phyloP scores from a whole-genome alignment of 2,797 vertebrate species.

The Myripristis murdjan region DNA sequence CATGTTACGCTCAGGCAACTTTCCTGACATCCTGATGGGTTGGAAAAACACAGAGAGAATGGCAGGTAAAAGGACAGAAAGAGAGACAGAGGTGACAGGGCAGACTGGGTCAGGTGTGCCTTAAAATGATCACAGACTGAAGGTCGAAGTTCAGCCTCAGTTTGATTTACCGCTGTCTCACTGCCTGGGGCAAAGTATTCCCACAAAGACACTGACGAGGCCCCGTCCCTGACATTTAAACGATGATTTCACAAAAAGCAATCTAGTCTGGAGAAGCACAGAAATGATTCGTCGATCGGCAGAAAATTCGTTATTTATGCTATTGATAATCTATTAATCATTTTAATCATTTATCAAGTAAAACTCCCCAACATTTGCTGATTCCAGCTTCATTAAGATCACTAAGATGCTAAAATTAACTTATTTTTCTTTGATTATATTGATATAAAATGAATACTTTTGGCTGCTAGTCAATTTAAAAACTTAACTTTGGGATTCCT shows the following conservation, averaged over 20 bases:
- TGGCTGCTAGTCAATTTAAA: too few species aligned
- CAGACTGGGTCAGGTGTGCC: not conserved
- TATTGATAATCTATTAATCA: too few species aligned
- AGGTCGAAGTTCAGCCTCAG: constrained; percentile 1
- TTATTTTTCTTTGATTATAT: too few species aligned
- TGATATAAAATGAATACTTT: too few species aligned
- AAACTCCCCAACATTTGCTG: too few species aligned
- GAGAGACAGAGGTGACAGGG: not conserved
- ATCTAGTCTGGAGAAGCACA: not conserved
- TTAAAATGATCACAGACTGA: not conserved
- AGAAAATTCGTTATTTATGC: too few species aligned
- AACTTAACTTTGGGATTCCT: too few species aligned
- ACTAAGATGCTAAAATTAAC: too few species aligned
- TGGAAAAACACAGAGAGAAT: constrained; percentile 6
- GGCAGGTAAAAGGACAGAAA: not conserved
- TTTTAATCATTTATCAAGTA: too few species aligned
- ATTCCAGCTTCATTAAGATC: too few species aligned
- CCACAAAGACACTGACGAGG: not conserved
- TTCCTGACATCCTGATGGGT: constrained; percentile 14
- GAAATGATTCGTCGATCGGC: too few species aligned
- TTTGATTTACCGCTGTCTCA: constrained; percentile 8
- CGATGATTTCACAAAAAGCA: not conserved
- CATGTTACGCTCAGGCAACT: not conserved
- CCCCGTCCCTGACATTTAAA: not conserved
- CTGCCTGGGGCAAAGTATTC: constrained; percentile 8